Conservation (phyloP, 2,113 vertebrate species). For the Casuarius casuarius region DNA sequence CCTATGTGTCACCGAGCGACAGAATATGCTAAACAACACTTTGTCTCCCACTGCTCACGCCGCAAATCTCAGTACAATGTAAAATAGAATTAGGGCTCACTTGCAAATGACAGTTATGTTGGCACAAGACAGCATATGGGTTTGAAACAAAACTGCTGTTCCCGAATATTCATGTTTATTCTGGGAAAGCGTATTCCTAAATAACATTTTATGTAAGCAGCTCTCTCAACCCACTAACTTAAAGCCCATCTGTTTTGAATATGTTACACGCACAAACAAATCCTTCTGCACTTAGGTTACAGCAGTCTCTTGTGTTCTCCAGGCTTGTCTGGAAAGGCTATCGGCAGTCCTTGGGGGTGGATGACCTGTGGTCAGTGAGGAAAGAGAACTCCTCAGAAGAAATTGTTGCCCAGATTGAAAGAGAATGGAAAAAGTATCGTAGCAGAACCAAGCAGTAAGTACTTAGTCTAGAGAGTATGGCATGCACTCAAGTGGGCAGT, state of each 20-base stretch:
- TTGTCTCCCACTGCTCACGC: not conserved
- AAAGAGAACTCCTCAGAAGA: slow-evolving; percentile 85
- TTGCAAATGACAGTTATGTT: not conserved
- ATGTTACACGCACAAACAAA: not conserved
- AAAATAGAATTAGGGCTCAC: not conserved
- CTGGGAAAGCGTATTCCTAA: not conserved
- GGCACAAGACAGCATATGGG: not conserved
- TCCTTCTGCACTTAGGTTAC: slow-evolving; percentile 26
- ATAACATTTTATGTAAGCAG: not conserved
- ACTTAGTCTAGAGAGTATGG: not conserved
- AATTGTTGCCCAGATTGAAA: slow-evolving; percentile 84
- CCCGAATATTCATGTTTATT: not conserved
- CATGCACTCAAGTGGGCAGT: not conserved
- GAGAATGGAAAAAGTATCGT: slow-evolving; percentile 78
- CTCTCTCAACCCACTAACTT: not conserved
- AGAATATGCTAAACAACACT: not conserved
- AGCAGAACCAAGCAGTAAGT: slow-evolving; percentile 62
- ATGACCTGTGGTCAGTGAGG: slow-evolving; percentile 89
- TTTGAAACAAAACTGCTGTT: not conserved
- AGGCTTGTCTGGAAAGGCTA: slow-evolving; percentile 90
- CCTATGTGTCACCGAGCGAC: not conserved
- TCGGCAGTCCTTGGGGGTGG: slow-evolving; percentile 73
- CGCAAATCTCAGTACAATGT: not conserved
- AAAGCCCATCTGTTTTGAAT: not conserved
- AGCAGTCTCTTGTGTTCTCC: slow-evolving; percentile 40